Evolutionary conservation across 2,797 vertebrate genomes (phyloP).

Genomic region (Euphonia xanthogaster): DNA sequence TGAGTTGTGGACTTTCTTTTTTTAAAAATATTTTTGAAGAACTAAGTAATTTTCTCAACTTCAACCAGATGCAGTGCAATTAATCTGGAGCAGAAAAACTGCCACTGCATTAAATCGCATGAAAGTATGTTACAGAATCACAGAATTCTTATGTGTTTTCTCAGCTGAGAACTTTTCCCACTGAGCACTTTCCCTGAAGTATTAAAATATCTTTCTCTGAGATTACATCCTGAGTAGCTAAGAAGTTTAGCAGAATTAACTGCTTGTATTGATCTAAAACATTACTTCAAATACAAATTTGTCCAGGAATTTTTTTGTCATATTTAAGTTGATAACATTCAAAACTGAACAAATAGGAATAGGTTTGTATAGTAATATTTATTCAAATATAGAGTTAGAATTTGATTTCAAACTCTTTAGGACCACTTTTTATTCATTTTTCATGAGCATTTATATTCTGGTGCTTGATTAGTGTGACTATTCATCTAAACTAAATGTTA

Average conservation of each 20-base stretch:
- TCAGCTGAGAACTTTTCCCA: not conserved
- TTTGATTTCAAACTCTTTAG: constrained; percentile 24
- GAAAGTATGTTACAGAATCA: not conserved
- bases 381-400: constrained; percentile 32
- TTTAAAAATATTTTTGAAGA: not conserved
- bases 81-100: not conserved
- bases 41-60: not conserved
- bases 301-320: not conserved
- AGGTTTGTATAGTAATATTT: not conserved
- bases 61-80: not conserved
- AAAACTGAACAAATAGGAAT: not conserved
- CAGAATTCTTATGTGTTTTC: not conserved
- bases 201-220: constrained; percentile 23
- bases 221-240: not conserved
- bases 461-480: constrained; percentile 12
- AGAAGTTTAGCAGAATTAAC: not conserved
- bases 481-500: constrained; percentile 48
- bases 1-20: not conserved
- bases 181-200: not conserved
- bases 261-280: constrained; percentile 33
- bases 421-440: constrained; percentile 31
- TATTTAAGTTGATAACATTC: not conserved
- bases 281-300: constrained; percentile 32
- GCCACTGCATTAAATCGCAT: not conserved
- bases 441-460: not conserved